Evolutionary conservation across 35 echinoderm and acorn worm genomes (phyloP), one percentile per base, ranked within the genome.

Genomic region (Holothuria glaberrima): DNA sequence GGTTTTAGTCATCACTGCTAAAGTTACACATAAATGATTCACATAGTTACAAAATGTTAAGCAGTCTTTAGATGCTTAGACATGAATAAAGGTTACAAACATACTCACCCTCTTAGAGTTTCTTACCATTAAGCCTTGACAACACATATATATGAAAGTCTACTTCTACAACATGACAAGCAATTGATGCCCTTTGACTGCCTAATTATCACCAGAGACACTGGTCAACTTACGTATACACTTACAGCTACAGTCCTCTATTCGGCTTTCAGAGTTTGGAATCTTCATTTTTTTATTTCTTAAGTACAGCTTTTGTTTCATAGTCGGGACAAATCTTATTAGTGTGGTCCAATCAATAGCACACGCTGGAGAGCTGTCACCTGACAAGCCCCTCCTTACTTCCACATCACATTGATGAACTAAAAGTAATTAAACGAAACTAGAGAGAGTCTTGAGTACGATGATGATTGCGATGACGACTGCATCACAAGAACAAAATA

Each of bases 381-480:
- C 80, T 84, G 80, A 63, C 80, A 63, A 84, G 80, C 80, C 80
- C 80, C 80, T 84, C 80, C 80, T 84, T 84, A 84, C 80, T 84
- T 84, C 59, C 33, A 84, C 59, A 84, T 84, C 80, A 84, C 80
- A 46, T 84, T 84, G 80, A 84, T 84, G 80, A 84, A 84, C 80
- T 84, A 84, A 84, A 61, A 84, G 80, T 84, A 84, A 84, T 84
- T 84, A 84, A 84, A 84, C 80, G 80, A 59, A 84, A 84, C 80
- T 84, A 84, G 80, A 84, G 80, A 84, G 80, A 84, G 80, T 61
- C 26, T 61, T 59, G 80, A 63, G 80, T 61, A 59, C 80, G 59
- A 63, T 84, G 80, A 84, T 63, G 80, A 84, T 63, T 84, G 80
- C 80, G 80, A 84, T 84, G 80, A 84, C 80, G 80, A 84, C 80